Conservation (phyloP, 1,140 invertebrate species). For the Chrysopa pallens region DNA sequence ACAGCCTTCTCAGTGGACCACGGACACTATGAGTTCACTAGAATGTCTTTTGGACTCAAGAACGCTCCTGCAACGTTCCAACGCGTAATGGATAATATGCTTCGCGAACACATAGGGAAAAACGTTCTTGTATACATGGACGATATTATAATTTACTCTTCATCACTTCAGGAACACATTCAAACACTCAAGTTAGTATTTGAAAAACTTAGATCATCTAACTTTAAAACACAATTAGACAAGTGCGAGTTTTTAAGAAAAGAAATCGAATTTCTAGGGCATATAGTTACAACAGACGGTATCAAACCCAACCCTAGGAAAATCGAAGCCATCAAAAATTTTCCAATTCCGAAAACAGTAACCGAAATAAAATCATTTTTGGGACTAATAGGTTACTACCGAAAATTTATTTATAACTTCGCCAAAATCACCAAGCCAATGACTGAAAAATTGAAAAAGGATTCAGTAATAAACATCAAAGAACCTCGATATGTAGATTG, state of each 20-base stretch:
- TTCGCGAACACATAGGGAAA: constrained; percentile 11
- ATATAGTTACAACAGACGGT: constrained; percentile 18
- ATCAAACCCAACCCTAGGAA: constrained; percentile 20
- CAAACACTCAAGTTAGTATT: constrained; percentile 10
- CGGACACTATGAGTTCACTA: too few relatives aligned
- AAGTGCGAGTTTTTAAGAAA: constrained; percentile 15
- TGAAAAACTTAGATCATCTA: constrained; percentile 8
- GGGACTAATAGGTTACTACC: constrained; percentile 16
- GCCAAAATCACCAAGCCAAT: constrained; percentile 8
- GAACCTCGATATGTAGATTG: not conserved
- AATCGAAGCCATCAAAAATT: constrained; percentile 10
- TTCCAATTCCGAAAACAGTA: constrained; percentile 10
- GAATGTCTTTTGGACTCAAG: too few relatives aligned
- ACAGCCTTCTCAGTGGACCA: not conserved
- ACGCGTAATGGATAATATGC: too few relatives aligned
- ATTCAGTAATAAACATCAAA: not conserved
- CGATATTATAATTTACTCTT: constrained; percentile 14
- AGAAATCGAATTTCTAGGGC: constrained; percentile 19
- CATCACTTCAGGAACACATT: constrained; percentile 12
- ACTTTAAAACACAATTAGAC: constrained; percentile 14
- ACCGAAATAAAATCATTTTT: constrained; percentile 17
- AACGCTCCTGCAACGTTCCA: too few relatives aligned
- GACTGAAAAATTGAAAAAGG: not conserved
- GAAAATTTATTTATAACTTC: constrained; percentile 15
- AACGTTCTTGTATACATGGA: constrained; percentile 21